Base-by-base conservation (phyloP, 2,113 vertebrate species). In the Mellivora capensis region DNA sequence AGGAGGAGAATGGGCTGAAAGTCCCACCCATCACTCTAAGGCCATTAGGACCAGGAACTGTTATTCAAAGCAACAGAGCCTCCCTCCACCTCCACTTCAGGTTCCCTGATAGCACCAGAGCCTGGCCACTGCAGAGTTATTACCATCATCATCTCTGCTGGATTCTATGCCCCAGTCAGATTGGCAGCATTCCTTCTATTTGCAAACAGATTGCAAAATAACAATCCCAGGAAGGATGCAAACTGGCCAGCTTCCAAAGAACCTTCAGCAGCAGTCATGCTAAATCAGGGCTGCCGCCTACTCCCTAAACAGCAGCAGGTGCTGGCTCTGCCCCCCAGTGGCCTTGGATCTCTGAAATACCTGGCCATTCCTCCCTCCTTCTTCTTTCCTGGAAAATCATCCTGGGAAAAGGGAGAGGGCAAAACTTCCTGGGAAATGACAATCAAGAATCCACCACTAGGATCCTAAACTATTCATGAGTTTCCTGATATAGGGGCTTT, bases 261-360 rank as follows among this genome's bases (percentile, higher is more conserved):
- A 95, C 71, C 88, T 97, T 96, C 87, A 96, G 74, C 83, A 92
- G 77, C 0, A 25, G 95, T 92, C 71, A 34, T 49, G 59, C 90
- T 92, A 96, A 96, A 96, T 96, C 44, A 98, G 99, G 98, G 98
- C 98, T 99, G 98, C 98, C 99, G 99, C 99, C 99, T 98, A 98
- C 98, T 98, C 98, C 98, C 98, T 81, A 3, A 98, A 98, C 98
- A 98, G 98, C 98, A 98, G 98, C 98, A 99, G 98, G 98, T 98
- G 98, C 98, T 99, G 98, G 98, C 98, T 99, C 98, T 99, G 81
- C 34, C 12, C 87, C 57, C 44, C n/a, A 72, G 7, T 12, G 57
- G 27, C 34, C 87, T 74, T 85, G 69, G 20, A 54, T 84, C 59
- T 80, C 14, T 25, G 23, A 15, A 5, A 12, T 74, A 6, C 81